Base-by-base conservation (phyloP, 2,888 invertebrate genomes). In the Trissoscelio sp. region DNA sequence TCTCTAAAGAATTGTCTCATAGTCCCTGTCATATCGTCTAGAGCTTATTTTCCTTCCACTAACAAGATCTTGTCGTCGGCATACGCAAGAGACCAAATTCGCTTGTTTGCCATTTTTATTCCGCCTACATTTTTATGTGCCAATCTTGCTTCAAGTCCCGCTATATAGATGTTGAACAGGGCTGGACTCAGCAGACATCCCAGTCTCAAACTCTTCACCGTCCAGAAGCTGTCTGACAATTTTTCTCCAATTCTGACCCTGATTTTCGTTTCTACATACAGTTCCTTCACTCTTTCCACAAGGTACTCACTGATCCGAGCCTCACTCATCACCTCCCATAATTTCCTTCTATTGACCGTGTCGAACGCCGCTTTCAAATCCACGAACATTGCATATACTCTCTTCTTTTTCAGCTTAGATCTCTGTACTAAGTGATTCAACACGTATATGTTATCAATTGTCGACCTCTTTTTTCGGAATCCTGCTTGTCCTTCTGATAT, bases 291-390 rank as follows among this genome's bases (percentile, higher is more conserved):
- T 20, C 75, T 79, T 18, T 72, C 67, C 12, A 62, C 66, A 11
- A 79, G 3, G 3, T 48, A 34, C 4, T 37, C 12, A 14, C 57
- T 28, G 0, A 73, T 46, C 12, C 70, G 58, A n/a, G 37, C 7
- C n/a, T 58, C 48, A 28, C 42, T 16, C 75, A 84, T 74, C 3
- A 72, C 62, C 18, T 81, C 73, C 80, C 80, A 81, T 34, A 86
- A 7, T 28, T 67, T 69, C 6, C 48, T 18, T 51, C 84, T 79
- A 20, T 81, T 66, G 6, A 86, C 66, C 6, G 51, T 78, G 28
- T 85, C 84, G 11, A 85, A 85, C 0, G 84, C 84, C 2, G 81
- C 83, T 24, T 82, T 84, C 31, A 84, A 44, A 55, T 86, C 84
- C 1, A 80, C 57, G 46, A 85, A 85, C 1, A 75, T 39, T 0